Evolutionary conservation across 2,113 vertebrate genomes (phyloP).

Genomic region (Galbula dea): DNA sequence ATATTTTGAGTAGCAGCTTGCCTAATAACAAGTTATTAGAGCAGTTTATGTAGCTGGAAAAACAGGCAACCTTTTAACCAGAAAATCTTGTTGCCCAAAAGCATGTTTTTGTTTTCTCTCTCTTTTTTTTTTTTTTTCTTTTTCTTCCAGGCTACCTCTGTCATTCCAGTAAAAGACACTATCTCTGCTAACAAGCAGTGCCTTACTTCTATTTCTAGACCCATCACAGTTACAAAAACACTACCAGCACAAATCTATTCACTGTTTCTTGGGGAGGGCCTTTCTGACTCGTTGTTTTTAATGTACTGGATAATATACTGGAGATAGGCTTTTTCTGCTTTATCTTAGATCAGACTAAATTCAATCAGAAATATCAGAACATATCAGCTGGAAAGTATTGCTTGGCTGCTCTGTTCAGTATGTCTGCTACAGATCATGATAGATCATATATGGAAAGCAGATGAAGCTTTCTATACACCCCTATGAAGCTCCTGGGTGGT

Average conservation of each 20-base stretch:
- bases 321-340: neutral
- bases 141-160: neutral
- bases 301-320: neutral
- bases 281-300: slow-evolving; percentile 33
- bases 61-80: neutral
- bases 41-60: neutral
- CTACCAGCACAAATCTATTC: slow-evolving; percentile 25
- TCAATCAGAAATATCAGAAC: neutral
- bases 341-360: slow-evolving; percentile 28
- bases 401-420: neutral
- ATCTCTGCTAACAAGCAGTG: neutral
- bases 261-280: neutral
- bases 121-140: neutral
- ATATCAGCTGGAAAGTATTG: neutral
- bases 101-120: neutral
- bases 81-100: neutral
- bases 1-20: neutral
- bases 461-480: neutral
- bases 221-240: slow-evolving; percentile 12
- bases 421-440: neutral
- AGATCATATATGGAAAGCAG: neutral
- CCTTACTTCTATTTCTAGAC: slow-evolving; percentile 15
- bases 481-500: neutral
- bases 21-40: neutral
- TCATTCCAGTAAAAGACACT: neutral